Evolutionary conservation across 2,888 invertebrate species (phyloP), one percentile per base, ranked within the genome.

Genomic region (Drymonia ruficornis): DNA sequence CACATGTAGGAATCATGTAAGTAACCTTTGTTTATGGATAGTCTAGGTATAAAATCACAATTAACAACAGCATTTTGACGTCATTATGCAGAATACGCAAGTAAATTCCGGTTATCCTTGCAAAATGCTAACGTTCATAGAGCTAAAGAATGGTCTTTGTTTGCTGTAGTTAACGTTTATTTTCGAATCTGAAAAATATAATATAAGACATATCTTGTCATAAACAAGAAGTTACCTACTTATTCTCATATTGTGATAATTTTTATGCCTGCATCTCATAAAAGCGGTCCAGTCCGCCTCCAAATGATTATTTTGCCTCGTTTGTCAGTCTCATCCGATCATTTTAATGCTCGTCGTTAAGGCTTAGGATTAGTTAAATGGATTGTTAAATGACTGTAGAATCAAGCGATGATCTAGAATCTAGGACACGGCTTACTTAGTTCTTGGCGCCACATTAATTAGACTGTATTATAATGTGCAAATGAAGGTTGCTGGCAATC

Each of bases 1-100:
- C 52, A 51, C 63, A 57, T 50, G 49, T 44, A 47, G 9, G 36
- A 50, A 52, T 55, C 58, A 50, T 42, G 57, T 52, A 38, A 23
- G 23, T 38, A 38, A 12, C 31, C 31, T 31, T 31, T n/a, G 36
- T 5, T n/a, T 13, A n/a, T n/a, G 4, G 36, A n/a, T 36, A 36
- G 36, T 36, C 36, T 36, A n/a, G n/a, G n/a, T n/a, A 36, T 36
- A 36, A 36, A 31, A 36, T 36, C 3, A 36, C 36, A n/a, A 36
- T 36, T n/a, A 36, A 36, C 8, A 31, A 31, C 5, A 36, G 36
- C 13, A 9, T 36, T 11, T 36, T 36, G 36, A 36, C 36, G 36
- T 36, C 36, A 36, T 40, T 12, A 40, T 40, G 40, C 16, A 40
- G 16, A 40, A 9, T 16, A 40, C 40, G 9, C 40, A 9, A 40